phyloP scores from a whole-genome alignment of 2,888 invertebrate species.

The Euplagia quadripunctaria region DNA sequence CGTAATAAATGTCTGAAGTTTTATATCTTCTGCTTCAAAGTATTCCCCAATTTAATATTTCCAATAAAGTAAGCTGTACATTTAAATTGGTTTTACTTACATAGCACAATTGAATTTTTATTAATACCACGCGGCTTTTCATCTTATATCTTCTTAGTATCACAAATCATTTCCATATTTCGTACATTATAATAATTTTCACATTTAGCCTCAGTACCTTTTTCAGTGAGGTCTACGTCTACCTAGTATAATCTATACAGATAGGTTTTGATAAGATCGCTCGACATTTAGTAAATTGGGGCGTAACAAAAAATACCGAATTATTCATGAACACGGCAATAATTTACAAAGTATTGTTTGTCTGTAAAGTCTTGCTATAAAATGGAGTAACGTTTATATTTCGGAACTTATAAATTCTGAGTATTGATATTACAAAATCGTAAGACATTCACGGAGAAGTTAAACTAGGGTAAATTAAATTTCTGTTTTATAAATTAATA shows the following conservation, averaged over 20 bases:
- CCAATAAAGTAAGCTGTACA: conserved; percentile 5
- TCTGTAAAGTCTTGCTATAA: conserved; percentile 11
- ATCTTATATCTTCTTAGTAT: conserved; percentile 43
- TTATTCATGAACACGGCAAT: conserved; percentile 44
- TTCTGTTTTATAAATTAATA: too few relatives aligned
- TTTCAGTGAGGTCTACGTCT: conserved; percentile 24
- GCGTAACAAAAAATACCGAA: conserved; percentile 36
- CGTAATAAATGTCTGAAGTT: background rate
- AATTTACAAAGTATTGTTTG: conserved; percentile 28
- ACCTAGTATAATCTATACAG: conserved; percentile 31
- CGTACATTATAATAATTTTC: conserved; percentile 65
- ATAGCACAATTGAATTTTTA: conserved; percentile 38
- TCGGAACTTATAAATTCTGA: background rate
- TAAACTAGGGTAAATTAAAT: background rate
- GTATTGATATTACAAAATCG: background rate
- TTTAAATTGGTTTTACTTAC: background rate
- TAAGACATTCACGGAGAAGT: background rate
- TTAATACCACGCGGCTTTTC: conserved; percentile 31
- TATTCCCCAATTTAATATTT: background rate
- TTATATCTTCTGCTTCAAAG: background rate
- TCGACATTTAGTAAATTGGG: conserved; percentile 36
- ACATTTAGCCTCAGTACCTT: conserved; percentile 52
- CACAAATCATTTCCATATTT: conserved; percentile 52
- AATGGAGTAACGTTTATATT: conserved; percentile 1
- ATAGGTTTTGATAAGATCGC: conserved; percentile 40